These are phyloP conservation scores for Ennomos erosarius DNA, from an alignment of 2,888 invertebrate genomes.

Conservation along the genomic window DNA sequence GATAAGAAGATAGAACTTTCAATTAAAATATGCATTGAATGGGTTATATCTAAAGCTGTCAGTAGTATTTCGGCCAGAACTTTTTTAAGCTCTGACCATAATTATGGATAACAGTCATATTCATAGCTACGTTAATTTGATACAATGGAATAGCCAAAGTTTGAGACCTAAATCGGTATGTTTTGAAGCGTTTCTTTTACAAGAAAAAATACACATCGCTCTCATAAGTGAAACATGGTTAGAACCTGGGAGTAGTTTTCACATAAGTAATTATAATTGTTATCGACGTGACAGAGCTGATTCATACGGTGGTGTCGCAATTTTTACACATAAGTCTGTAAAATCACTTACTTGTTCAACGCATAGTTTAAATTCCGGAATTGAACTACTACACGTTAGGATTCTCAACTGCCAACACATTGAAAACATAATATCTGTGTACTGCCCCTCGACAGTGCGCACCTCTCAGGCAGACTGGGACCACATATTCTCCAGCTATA, in stretches of 20 bases:
- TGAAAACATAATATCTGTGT: background rate
- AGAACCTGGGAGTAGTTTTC: conserved; percentile 25
- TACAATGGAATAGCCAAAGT: too few species aligned
- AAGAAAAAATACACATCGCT: conserved; percentile 34
- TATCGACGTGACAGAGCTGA: conserved; percentile 38
- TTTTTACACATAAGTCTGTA: conserved; percentile 41
- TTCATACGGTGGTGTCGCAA: conserved; percentile 42
- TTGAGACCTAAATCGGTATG: too few species aligned
- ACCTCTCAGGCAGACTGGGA: conserved; percentile 7
- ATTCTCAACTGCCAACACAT: conserved; percentile 1
- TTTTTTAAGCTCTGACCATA: too few species aligned
- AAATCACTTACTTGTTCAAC: conserved; percentile 4
- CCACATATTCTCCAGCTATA: background rate
- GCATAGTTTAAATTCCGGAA: background rate
- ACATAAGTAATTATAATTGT: conserved; percentile 36
- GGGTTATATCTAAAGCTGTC: too few species aligned
- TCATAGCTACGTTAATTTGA: too few species aligned
- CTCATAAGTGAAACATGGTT: conserved; percentile 44
- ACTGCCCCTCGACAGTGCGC: background rate
- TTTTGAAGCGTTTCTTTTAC: background rate
- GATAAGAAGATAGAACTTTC: too few species aligned
- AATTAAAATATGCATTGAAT: too few species aligned
- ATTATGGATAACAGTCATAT: too few species aligned
- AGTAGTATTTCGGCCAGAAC: too few species aligned
- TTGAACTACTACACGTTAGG: background rate